Conservation (phyloP, 2,113 vertebrate genomes). For the Hipposideros armiger region DNA sequence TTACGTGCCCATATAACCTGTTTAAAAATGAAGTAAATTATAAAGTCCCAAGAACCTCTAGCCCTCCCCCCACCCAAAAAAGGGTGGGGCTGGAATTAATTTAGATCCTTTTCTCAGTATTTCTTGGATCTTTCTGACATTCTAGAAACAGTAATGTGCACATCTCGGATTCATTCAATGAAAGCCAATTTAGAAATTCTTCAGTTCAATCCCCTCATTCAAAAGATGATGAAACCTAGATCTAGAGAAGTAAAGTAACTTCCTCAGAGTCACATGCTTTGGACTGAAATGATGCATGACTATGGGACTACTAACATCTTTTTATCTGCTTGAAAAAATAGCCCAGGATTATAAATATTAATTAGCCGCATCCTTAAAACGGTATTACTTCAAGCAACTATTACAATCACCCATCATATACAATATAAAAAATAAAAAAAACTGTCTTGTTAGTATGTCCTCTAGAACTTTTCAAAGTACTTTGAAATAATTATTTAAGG, state of each 20-base stretch:
- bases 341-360: constrained; percentile 20
- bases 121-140: background rate
- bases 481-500: constrained; percentile 58
- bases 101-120: background rate
- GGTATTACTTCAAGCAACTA: background rate
- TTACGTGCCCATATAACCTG: background rate
- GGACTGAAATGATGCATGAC: constrained; percentile 20
- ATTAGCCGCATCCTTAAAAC: constrained; percentile 47
- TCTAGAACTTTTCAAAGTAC: constrained; percentile 51
- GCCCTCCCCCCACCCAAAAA: background rate
- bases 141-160: background rate
- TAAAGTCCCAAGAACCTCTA: constrained; percentile 32
- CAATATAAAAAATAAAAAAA: background rate
- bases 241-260: constrained; percentile 58
- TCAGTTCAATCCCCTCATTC: background rate
- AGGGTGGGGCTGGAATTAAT: background rate
- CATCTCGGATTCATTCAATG: background rate
- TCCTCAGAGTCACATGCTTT: constrained; percentile 65
- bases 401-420: background rate
- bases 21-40: constrained; percentile 54
- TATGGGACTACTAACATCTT: background rate
- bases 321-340: constrained; percentile 1
- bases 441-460: background rate
- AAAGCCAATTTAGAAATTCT: constrained; percentile 55
- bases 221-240: constrained; percentile 52